These are phyloP conservation scores for Amazona vittata DNA, from an alignment of 2,113 vertebrate species.

Conservation along the genomic window DNA sequence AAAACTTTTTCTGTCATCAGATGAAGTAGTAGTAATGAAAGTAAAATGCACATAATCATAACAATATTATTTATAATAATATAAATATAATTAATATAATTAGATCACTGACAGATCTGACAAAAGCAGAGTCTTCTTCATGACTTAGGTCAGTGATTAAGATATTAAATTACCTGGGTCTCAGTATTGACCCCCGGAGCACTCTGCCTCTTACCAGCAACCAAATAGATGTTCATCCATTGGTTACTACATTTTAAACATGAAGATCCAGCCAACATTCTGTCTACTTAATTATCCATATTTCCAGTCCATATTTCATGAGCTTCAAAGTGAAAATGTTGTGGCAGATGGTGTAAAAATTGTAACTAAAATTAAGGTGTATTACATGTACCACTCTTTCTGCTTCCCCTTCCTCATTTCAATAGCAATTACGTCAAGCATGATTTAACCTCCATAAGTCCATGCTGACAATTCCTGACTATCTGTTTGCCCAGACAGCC, in stretches of 20 bases:
- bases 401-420: slow-evolving; percentile 1
- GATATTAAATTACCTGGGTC: background rate
- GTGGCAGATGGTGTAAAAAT: slow-evolving; percentile 24
- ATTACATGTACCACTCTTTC: background rate
- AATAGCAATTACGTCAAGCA: background rate
- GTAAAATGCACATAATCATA: background rate
- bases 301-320: background rate
- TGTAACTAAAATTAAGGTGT: slow-evolving; percentile 16
- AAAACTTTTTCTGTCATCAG: background rate
- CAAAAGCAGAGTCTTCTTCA: background rate
- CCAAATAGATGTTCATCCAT: background rate
- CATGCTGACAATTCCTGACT: background rate
- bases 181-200: background rate
- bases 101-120: background rate
- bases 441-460: slow-evolving; percentile 20
- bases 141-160: background rate
- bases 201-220: background rate
- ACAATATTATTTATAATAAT: background rate
- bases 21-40: background rate
- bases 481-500: slow-evolving; percentile 2
- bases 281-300: background rate
- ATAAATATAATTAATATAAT: too few species aligned
- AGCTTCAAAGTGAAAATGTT: slow-evolving; percentile 8
- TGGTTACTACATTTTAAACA: background rate
- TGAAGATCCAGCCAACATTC: background rate